phyloP scores from a whole-genome alignment of 2,797 vertebrate genomes.

The Sebastes diaconus region DNA sequence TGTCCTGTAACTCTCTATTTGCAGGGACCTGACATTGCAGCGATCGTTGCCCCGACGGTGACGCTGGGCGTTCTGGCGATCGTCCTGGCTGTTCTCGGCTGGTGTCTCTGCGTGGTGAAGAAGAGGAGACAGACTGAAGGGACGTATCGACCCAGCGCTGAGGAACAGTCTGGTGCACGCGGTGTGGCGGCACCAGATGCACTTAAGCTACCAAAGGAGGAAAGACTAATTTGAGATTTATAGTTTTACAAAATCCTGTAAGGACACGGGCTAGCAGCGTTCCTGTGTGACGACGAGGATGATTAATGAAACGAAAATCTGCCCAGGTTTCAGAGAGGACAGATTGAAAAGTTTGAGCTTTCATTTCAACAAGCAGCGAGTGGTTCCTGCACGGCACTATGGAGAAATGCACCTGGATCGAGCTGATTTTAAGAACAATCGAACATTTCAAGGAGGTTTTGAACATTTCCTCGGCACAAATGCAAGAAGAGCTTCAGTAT shows the following conservation, averaged over 20 bases:
- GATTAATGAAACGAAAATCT: background rate
- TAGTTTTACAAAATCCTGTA: background rate
- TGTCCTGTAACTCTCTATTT: background rate
- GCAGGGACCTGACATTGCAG: slow-evolving; percentile 76
- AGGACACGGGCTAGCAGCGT: background rate
- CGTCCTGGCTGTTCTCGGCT: slow-evolving; percentile 68
- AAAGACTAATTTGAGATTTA: slow-evolving; percentile 88
- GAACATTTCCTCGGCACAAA: slow-evolving; percentile 41
- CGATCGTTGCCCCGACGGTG: slow-evolving; percentile 87
- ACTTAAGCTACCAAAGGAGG: slow-evolving; percentile 91
- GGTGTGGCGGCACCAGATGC: slow-evolving; percentile 79
- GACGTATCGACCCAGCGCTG: slow-evolving; percentile 89
- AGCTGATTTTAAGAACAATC: slow-evolving; percentile 13
- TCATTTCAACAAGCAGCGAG: slow-evolving; percentile 30
- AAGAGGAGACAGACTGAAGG: slow-evolving; percentile 94
- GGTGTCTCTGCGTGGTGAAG: slow-evolving; percentile 85
- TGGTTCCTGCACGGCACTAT: background rate
- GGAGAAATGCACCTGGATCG: slow-evolving; percentile 5
- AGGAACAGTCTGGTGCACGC: slow-evolving; percentile 87
- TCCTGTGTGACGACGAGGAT: background rate
- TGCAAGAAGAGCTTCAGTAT: slow-evolving; percentile 59
- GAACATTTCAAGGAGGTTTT: slow-evolving; percentile 32
- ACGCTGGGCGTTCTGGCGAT: slow-evolving; percentile 79
- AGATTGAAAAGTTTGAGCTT: background rate
- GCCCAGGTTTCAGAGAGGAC: background rate